A percentile compares a stretch with the other conserved stretches of the same genome.
These are phyloP conservation scores for Stichodactyla mertensii DNA, from an alignment of 64 coral and sea anemone species.

Conservation along the genomic window DNA sequence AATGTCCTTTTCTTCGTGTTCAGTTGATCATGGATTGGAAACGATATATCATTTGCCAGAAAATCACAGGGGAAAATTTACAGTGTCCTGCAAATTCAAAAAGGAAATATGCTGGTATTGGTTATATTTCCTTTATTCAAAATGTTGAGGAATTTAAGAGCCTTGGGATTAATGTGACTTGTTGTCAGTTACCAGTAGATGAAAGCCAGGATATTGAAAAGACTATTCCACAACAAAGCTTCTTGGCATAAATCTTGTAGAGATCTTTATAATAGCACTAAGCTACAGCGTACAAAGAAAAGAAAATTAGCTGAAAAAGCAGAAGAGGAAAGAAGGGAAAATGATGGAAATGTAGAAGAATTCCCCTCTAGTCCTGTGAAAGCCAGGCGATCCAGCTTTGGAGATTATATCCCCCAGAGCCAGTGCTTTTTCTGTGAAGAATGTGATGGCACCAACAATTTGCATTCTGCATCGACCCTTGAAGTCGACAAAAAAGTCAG, in stretches of 20 bases:
- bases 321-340: slow-evolving; percentile 3
- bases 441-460: slow-evolving; percentile 16
- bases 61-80: slow-evolving; percentile 14
- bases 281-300: slow-evolving; percentile 36
- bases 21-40: slow-evolving; percentile 48
- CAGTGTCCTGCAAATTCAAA: slow-evolving; percentile 27
- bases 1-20: neutral
- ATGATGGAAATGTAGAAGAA: neutral
- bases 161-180: slow-evolving; percentile 4
- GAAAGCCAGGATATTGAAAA: neutral
- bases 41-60: slow-evolving; percentile 57
- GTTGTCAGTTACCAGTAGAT: neutral
- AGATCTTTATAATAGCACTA: slow-evolving; percentile 17
- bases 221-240: neutral
- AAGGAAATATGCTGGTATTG: slow-evolving; percentile 55
- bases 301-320: neutral
- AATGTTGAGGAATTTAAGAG: slow-evolving; percentile 41
- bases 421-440: slow-evolving; percentile 55
- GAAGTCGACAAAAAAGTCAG: slow-evolving; percentile 49
- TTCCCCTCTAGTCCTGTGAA: slow-evolving; percentile 4
- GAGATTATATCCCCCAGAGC: neutral
- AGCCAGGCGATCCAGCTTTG: slow-evolving; percentile 11
- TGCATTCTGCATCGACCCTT: slow-evolving; percentile 46
- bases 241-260: slow-evolving; percentile 23
- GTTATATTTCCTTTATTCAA: slow-evolving; percentile 48